A percentile compares a stretch with the other conserved stretches of the same genome.
Evolutionary conservation across 2,797 vertebrate species (phyloP).

Genomic region (Cossypha polioptera): DNA sequence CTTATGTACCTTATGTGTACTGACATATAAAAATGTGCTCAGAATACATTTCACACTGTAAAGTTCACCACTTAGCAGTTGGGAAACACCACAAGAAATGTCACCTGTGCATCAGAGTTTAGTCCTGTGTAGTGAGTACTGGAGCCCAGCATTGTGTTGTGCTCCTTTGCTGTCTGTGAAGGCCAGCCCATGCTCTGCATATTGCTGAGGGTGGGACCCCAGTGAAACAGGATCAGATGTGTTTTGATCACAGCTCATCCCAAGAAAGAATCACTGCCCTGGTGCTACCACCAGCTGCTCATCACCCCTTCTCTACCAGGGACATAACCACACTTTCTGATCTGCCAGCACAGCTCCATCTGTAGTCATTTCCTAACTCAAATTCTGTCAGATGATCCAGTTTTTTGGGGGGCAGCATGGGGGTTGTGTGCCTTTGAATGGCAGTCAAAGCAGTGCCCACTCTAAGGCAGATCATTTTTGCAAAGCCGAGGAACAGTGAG

Average conservation of each 20-base stretch:
- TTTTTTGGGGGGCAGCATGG: neutral
- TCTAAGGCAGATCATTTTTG: neutral
- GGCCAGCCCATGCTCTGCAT: rapidly evolving
- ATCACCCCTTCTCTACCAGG: neutral
- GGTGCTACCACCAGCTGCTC: neutral
- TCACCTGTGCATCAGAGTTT: neutral
- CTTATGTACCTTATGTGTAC: neutral
- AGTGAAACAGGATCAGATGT: neutral
- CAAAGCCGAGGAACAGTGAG: neutral
- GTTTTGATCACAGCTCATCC: constrained; percentile 1
- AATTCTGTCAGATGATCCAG: neutral
- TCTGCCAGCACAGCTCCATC: constrained; percentile 37
- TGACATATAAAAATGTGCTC: neutral
- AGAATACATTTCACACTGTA: neutral
- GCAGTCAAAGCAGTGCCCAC: neutral
- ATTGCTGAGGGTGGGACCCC: neutral
- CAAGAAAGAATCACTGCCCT: neutral
- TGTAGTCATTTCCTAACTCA: neutral
- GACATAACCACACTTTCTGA: neutral
- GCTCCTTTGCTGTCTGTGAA: neutral
- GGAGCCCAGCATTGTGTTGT: rapidly evolving
- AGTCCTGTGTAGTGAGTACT: neutral
- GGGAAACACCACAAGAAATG: neutral
- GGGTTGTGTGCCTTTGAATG: neutral
- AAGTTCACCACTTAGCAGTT: neutral